Percentiles rank a stretch among this genome's conserved stretches.
phyloP scores from a whole-genome alignment of 2,113 vertebrate species.

The Poeciliopsis retropinna region DNA sequence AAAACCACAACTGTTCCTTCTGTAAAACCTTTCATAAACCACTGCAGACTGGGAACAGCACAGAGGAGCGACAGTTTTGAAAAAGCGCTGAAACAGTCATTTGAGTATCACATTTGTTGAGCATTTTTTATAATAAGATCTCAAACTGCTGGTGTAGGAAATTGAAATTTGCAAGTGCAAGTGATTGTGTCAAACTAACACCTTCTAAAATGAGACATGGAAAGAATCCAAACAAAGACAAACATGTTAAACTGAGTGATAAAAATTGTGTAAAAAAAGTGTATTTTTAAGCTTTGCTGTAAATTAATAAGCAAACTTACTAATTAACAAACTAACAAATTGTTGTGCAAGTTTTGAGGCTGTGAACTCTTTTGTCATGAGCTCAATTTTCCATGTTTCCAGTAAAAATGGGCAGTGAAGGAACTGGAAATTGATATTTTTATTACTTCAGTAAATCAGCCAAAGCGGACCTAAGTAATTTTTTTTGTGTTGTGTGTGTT shows the following conservation, averaged over 20 bases:
- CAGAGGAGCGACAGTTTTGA: too few relatives aligned
- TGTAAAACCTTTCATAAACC: too few relatives aligned
- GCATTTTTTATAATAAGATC: too few relatives aligned
- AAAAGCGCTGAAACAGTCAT: too few relatives aligned
- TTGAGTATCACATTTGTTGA: too few relatives aligned
- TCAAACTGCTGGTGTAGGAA: too few relatives aligned
- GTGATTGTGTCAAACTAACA: not conserved
- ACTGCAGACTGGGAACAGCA: too few relatives aligned
- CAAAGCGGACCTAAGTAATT: conserved; percentile 44
- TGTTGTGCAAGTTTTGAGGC: conserved; percentile 5
- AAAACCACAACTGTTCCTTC: too few relatives aligned
- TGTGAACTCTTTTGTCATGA: conserved; percentile 11
- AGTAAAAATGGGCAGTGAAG: conserved; percentile 9
- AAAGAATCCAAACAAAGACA: not conserved
- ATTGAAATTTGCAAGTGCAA: too few relatives aligned
- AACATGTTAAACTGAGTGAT: not conserved
- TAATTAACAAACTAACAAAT: not conserved
- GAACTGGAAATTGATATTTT: conserved; percentile 31
- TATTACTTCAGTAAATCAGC: conserved; percentile 46
- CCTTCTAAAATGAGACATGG: conserved; percentile 1
- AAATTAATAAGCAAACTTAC: conserved; percentile 3
- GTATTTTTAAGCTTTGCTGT: not conserved
- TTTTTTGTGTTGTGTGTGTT: conserved; percentile 32
- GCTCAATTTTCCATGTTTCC: conserved; percentile 14
- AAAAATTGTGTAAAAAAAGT: not conserved